Percentiles rank a stretch among this genome's conserved stretches.
phyloP scores from a whole-genome alignment of 2,113 vertebrate species.

The Thunnus maccoyii region DNA sequence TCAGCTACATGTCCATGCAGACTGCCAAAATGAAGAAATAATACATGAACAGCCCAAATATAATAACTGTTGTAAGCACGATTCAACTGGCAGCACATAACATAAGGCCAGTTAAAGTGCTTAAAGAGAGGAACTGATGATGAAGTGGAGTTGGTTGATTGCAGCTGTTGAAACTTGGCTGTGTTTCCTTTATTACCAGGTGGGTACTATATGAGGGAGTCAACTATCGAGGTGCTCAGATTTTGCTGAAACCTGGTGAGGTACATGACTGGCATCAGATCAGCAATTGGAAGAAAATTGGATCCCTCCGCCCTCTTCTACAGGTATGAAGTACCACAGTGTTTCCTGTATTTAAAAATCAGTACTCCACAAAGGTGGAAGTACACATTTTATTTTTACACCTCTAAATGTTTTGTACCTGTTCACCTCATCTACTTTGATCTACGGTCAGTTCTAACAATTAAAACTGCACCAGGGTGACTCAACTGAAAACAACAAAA shows the following conservation, averaged over 20 bases:
- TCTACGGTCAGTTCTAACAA: not conserved
- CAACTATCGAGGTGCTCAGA: conserved; percentile 91
- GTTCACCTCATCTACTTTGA: not conserved
- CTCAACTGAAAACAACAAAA: not conserved
- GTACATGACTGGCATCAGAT: conserved; percentile 87
- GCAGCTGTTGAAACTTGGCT: not conserved
- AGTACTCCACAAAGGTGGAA: not conserved
- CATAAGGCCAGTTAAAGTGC: not conserved
- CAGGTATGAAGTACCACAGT: conserved; percentile 83
- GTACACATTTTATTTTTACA: not conserved
- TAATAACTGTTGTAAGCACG: no score
- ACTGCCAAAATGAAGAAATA: no score
- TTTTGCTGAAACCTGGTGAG: conserved; percentile 88
- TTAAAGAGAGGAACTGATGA: not conserved
- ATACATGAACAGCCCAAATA: no score
- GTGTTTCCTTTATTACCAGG: conserved; percentile 71
- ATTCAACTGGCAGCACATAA: no score
- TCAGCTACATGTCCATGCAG: not conserved
- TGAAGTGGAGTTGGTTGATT: not conserved
- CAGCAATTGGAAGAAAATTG: conserved; percentile 88
- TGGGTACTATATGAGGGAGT: conserved; percentile 92
- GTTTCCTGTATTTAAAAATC: not conserved
- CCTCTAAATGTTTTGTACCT: not conserved
- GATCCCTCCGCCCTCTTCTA: conserved; percentile 91
- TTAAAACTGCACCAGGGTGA: not conserved